phyloP scores from a whole-genome alignment of 2,797 vertebrate species.

The Alca torda region DNA sequence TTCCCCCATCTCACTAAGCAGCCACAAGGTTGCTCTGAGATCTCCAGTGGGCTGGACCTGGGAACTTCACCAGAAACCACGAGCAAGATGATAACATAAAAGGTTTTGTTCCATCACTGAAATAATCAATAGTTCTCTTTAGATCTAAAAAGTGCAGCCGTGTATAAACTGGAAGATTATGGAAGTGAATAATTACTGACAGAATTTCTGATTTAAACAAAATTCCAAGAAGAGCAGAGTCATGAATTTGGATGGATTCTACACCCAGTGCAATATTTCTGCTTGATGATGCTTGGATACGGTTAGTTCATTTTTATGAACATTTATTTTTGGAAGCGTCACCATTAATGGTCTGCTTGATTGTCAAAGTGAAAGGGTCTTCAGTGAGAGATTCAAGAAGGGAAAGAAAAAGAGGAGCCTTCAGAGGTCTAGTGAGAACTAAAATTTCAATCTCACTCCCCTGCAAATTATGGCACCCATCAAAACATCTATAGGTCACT shows the following conservation, averaged over 20 bases:
- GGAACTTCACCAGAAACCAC: background rate
- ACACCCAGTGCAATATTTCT: background rate
- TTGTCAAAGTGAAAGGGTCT: background rate
- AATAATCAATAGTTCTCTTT: conserved; percentile 14
- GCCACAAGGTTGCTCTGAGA: background rate
- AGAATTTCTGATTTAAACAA: conserved; percentile 12
- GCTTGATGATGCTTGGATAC: background rate
- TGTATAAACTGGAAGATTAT: background rate
- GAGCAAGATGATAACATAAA: background rate
- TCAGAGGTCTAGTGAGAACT: background rate
- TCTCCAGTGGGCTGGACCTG: background rate
- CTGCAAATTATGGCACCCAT: background rate
- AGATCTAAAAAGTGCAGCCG: background rate
- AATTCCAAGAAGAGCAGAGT: background rate
- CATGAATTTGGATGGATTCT: background rate
- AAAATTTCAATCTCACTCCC: background rate
- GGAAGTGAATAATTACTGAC: background rate
- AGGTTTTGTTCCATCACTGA: background rate
- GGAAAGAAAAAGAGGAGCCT: background rate
- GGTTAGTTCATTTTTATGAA: background rate
- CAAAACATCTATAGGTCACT: background rate
- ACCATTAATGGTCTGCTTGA: background rate
- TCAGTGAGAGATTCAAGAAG: background rate
- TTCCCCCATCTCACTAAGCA: background rate
- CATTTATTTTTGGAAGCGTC: conserved; percentile 6